A percentile compares a stretch with the other conserved stretches of the same genome.
Evolutionary conservation across 2,113 vertebrate genomes (phyloP).

Genomic region (Sminthopsis crassicaudata): DNA sequence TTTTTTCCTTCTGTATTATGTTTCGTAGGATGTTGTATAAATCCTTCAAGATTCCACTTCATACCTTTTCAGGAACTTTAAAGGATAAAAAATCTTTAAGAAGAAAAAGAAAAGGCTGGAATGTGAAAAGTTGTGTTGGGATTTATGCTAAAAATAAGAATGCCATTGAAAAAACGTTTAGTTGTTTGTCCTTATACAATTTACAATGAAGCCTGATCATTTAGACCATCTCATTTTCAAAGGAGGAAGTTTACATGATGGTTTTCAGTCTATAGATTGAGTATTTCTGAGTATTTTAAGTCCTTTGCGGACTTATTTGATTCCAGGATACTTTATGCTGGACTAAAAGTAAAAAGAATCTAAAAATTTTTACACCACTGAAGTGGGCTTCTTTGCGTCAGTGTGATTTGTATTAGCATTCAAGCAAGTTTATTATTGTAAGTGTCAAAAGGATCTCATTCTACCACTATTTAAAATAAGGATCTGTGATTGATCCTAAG

Average conservation of each 20-base stretch:
- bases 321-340: neutral
- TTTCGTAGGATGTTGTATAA: neutral
- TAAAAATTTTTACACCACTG: conserved; percentile 33
- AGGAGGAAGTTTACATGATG: neutral
- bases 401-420: neutral
- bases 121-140: neutral
- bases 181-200: neutral
- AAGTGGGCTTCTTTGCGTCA: conserved; percentile 12
- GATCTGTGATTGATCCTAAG: neutral
- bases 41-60: neutral
- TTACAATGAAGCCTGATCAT: neutral
- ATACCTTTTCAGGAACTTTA: neutral
- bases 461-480: neutral
- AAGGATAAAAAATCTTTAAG: neutral
- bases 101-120: neutral
- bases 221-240: neutral
- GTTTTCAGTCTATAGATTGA: conserved; percentile 9
- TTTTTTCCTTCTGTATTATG: neutral
- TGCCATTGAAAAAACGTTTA: neutral
- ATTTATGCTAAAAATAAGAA: conserved; percentile 12
- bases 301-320: neutral
- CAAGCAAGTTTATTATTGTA: neutral
- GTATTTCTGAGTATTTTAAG: conserved; percentile 16
- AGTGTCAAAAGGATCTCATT: conserved; percentile 32
- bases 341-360: conserved; percentile 24